phyloP scores from a whole-genome alignment of 2,113 vertebrate species.

The Syngnathus scovelli region DNA sequence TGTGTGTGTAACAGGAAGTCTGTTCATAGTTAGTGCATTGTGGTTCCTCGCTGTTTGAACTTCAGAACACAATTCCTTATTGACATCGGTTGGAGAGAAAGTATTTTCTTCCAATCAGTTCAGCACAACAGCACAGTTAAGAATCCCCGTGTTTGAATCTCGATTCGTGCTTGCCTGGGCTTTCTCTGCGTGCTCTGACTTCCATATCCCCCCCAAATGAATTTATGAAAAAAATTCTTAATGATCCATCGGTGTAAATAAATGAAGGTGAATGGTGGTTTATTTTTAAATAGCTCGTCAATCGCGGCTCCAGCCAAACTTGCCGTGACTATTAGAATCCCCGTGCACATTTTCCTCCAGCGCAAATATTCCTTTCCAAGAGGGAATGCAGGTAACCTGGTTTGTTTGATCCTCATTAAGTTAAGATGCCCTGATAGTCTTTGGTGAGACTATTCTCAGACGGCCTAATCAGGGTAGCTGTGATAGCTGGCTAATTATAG shows the following conservation, averaged over 20 bases:
- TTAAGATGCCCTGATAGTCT: slow-evolving; percentile 34
- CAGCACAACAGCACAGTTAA: not conserved
- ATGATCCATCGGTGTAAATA: not conserved
- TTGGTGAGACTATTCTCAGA: slow-evolving; percentile 48
- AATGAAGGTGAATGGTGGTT: not conserved
- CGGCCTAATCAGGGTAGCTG: slow-evolving; percentile 34
- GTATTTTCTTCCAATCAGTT: not conserved
- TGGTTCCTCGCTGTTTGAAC: not conserved
- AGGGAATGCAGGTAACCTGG: not conserved
- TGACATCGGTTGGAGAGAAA: not conserved
- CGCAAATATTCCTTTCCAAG: not conserved
- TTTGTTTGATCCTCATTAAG: slow-evolving; percentile 28
- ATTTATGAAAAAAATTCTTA: not conserved
- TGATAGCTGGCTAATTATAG: slow-evolving; percentile 53
- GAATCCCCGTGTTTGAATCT: not conserved
- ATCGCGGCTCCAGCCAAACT: not conserved
- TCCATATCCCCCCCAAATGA: not conserved
- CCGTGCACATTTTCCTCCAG: not conserved
- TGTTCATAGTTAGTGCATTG: slow-evolving; percentile 26
- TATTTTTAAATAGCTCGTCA: not conserved
- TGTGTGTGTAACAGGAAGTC: slow-evolving; percentile 41
- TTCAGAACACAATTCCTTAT: not conserved
- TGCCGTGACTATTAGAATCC: not conserved
- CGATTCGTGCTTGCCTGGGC: not conserved
- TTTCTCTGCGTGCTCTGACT: not conserved